A percentile compares a stretch with the other conserved stretches of the same genome.
Conservation (phyloP, 2,888 invertebrate genomes). For the Ennomos erosarius region DNA sequence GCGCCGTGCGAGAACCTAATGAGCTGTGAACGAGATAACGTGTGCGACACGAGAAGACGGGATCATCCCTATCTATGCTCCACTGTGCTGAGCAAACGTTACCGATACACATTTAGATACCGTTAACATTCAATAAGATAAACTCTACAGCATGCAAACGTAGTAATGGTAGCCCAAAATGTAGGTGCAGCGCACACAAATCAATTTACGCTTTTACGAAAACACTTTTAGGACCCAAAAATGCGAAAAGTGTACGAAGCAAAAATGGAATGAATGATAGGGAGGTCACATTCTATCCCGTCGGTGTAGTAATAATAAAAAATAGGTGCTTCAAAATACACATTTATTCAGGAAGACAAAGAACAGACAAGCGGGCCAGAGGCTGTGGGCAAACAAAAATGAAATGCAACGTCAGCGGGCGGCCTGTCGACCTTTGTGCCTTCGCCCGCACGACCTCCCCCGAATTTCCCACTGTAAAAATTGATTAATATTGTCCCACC, state of each 20-base stretch:
- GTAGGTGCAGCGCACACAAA: constrained; percentile 32
- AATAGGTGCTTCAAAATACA: constrained; percentile 70
- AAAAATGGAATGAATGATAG: constrained; percentile 50
- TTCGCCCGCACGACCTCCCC: constrained; percentile 59
- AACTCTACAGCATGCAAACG: constrained; percentile 38
- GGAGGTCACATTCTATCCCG: constrained; percentile 53
- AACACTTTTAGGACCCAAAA: constrained; percentile 37
- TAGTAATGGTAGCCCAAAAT: constrained; percentile 15
- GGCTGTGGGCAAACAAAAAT: constrained; percentile 74
- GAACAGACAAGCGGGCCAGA: constrained; percentile 63
- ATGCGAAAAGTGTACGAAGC: constrained; percentile 38
- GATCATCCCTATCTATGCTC: constrained; percentile 74
- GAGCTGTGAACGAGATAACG: constrained; percentile 86
- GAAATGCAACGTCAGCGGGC: constrained; percentile 77
- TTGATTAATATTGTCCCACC: constrained; percentile 77
- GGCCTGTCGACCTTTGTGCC: constrained; percentile 69
- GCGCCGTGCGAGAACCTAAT: constrained; percentile 76
- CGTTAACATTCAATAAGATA: constrained; percentile 49
- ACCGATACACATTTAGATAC: constrained; percentile 53
- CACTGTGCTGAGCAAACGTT: constrained; percentile 60
- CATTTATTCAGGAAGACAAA: constrained; percentile 76
- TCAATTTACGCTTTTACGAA: constrained; percentile 44
- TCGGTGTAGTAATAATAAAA: constrained; percentile 67
- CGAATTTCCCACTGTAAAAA: constrained; percentile 74
- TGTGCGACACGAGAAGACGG: constrained; percentile 69